These are phyloP conservation scores for Drosophila kohkoa DNA, from an alignment of 1,140 invertebrate genomes.

Conservation along the genomic window DNA sequence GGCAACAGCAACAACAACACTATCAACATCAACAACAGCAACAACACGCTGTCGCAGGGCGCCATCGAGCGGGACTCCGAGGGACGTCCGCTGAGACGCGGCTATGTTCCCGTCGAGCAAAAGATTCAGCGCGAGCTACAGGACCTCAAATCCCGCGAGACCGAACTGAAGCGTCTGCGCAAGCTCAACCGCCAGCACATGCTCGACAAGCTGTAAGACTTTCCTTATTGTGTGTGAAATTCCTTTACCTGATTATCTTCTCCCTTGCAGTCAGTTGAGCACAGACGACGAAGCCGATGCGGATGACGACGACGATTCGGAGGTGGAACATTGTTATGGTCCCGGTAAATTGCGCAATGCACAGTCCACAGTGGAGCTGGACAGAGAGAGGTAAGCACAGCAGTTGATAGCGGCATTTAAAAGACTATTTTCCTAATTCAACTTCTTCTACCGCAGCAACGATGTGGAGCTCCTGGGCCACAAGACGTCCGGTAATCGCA, in stretches of 20 bases:
- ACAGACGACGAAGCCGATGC: conserved; percentile 71
- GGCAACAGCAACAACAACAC: conserved; percentile 9
- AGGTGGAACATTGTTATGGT: conserved; percentile 86
- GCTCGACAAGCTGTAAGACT: conserved; percentile 84
- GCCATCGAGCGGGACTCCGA: conserved; percentile 85
- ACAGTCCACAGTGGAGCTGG: conserved; percentile 87
- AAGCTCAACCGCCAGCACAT: conserved; percentile 85
- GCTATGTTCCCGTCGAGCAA: conserved; percentile 90
- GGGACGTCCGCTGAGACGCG: conserved; percentile 87
- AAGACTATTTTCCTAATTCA: too few relatives aligned
- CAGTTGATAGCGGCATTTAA: neutral
- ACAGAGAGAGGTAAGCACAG: conserved; percentile 71
- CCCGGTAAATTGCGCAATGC: conserved; percentile 86
- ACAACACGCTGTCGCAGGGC: conserved; percentile 73
- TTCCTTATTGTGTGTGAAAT: neutral
- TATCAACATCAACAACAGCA: conserved; percentile 32
- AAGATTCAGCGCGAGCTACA: conserved; percentile 92
- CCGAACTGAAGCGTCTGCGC: conserved; percentile 89
- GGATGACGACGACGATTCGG: conserved; percentile 84
- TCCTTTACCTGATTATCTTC: neutral
- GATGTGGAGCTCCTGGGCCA: conserved; percentile 53
- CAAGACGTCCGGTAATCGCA: conserved; percentile 63
- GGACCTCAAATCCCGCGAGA: conserved; percentile 90
- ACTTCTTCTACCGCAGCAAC: conserved; percentile 33
- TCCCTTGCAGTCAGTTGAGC: conserved; percentile 53